These are phyloP conservation scores for Pasiphila rectangulata DNA, from an alignment of 2,888 invertebrate species.

Conservation along the genomic window DNA sequence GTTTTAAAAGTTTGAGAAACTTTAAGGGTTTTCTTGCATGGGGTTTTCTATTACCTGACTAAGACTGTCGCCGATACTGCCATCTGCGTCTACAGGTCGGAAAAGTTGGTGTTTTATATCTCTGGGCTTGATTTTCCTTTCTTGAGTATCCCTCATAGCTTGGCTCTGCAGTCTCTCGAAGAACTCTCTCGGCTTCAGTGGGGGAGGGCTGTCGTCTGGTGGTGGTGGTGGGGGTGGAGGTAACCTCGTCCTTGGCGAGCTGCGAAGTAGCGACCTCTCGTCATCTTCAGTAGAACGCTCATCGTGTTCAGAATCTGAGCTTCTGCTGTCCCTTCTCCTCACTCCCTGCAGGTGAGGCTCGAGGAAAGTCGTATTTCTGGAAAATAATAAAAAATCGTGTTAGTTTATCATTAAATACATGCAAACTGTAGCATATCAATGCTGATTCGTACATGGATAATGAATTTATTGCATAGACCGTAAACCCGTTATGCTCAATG, in stretches of 20 bases:
- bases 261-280: conserved; percentile 66
- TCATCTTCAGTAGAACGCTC: conserved; percentile 76
- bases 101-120: conserved; percentile 62
- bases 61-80: conserved; percentile 73
- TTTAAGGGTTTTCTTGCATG: conserved; percentile 15
- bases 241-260: conserved; percentile 70
- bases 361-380: conserved; percentile 87
- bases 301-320: conserved; percentile 76
- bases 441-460: conserved; percentile 8
- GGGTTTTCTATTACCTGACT: conserved; percentile 65
- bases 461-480: conserved; percentile 18
- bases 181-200: conserved; percentile 81
- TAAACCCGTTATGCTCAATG: conserved; percentile 22
- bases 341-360: conserved; percentile 87
- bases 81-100: conserved; percentile 66
- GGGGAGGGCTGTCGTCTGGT: conserved; percentile 71
- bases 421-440: too few species aligned
- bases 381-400: conserved; percentile 58
- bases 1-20: conserved; percentile 42
- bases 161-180: conserved; percentile 73
- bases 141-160: conserved; percentile 73
- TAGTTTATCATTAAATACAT: too few species aligned
- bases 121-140: conserved; percentile 56
- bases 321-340: conserved; percentile 71
- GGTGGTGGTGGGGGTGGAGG: conserved; percentile 72